Conservation (phyloP, 2,888 invertebrate species). For the Fragum sueziense region DNA sequence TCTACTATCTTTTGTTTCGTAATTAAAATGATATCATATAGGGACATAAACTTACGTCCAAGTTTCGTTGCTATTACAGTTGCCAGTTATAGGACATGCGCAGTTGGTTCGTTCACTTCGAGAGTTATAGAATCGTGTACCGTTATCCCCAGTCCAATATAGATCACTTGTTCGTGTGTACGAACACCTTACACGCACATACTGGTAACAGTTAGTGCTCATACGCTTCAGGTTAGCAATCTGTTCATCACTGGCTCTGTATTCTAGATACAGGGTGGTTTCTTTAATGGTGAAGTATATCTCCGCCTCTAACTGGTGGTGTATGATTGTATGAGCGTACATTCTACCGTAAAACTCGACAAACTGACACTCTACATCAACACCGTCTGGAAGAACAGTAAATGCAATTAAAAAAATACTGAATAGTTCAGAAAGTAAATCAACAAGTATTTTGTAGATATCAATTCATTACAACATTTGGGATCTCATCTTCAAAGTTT, state of each 20-base stretch:
- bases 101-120: not conserved
- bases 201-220: not conserved
- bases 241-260: not conserved
- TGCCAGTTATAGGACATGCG: not conserved
- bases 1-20: too few species aligned
- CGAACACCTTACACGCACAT: conserved; percentile 2
- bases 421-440: too few species aligned
- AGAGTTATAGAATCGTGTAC: not conserved
- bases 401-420: too few species aligned
- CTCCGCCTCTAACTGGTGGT: conserved; percentile 29
- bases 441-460: too few species aligned
- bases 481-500: too few species aligned
- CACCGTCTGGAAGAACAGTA: conserved; percentile 32
- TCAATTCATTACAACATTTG: too few species aligned
- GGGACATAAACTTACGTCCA: not conserved
- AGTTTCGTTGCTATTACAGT: not conserved
- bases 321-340: conserved; percentile 38
- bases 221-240: not conserved
- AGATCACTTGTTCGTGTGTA: not conserved
- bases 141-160: conserved; percentile 5
- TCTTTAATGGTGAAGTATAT: not conserved
- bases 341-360: not conserved
- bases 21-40: not conserved
- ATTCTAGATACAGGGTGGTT: not conserved
- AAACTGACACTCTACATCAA: conserved; percentile 51